Base-by-base conservation (phyloP, 2,888 invertebrate genomes). In the Epinotia nisella region DNA sequence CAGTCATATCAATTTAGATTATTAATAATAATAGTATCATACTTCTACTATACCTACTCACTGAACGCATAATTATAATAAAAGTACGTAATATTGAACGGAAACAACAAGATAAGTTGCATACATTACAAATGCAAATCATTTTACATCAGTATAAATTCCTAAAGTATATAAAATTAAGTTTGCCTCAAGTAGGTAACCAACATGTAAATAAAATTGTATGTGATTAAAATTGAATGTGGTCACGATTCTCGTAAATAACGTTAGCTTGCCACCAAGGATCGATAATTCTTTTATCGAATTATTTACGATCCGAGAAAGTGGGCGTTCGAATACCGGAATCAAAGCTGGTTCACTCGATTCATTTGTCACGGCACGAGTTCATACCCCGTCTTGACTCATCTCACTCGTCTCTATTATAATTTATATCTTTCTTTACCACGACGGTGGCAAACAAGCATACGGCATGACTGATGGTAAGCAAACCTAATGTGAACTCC, bases 341-440 rank as follows among this genome's bases (percentile, higher is more conserved):
- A 64, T 75, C 76, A 74, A 76, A 76, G 75, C 76, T 75, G 75
- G 80, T 69, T 74, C 78, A 85, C 82, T 81, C 83, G 80, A 80
- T 77, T 79, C 71, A 74, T 71, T 70, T 75, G 81, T 81, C 24
- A 58, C 45, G 49, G 49, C 49, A n/a, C 49, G 49, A n/a, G n/a
- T 49, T 49, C n/a, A 49, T 7, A 49, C 15, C 13, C 45, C 15
- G 49, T 13, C 13, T 49, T 7, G n/a, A 5, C 49, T 15, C 49
- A n/a, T 15, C 49, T 49, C 7, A 5, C n/a, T 15, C 45, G 45
- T 41, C 13, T 41, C 41, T 41, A 41, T 11, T 41, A 13, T 15
- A 13, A 13, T 11, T 41, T n/a, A n/a, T n/a, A n/a, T n/a, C n/a
- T n/a, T n/a, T n/a, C n/a, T n/a, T n/a, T n/a, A n/a, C n/a, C n/a